These are phyloP conservation scores for Phaetusa simplex DNA, from an alignment of 2,113 vertebrate species.

Conservation along the genomic window DNA sequence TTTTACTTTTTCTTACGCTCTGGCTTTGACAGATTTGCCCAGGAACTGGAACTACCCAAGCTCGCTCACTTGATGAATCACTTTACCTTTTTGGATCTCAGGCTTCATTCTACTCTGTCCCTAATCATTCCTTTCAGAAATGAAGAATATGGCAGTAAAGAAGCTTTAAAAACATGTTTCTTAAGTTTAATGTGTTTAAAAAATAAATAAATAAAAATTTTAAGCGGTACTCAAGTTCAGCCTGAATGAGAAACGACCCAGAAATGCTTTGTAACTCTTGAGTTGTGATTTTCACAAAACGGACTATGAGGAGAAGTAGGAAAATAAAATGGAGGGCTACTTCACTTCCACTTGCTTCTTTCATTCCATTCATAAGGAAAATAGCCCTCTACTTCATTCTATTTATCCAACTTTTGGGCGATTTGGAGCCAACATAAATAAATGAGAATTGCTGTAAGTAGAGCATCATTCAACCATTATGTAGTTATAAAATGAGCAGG, in stretches of 20 bases:
- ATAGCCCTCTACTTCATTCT: neutral
- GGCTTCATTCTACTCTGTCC: neutral
- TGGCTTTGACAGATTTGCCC: slow-evolving; percentile 23
- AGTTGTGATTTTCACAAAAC: neutral
- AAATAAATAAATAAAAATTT: neutral
- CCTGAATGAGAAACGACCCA: neutral
- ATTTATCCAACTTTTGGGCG: neutral
- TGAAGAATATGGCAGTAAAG: neutral
- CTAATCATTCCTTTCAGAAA: neutral
- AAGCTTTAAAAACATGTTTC: neutral
- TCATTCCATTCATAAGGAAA: slow-evolving; percentile 10
- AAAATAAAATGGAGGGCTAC: neutral
- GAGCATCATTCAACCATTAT: neutral
- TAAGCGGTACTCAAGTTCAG: neutral
- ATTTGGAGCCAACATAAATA: slow-evolving; percentile 22
- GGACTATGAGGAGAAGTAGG: neutral
- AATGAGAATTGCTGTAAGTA: neutral
- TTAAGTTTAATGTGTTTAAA: neutral
- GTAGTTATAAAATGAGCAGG: neutral
- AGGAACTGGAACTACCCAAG: neutral
- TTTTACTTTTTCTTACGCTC: slow-evolving; percentile 8
- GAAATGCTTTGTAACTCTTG: neutral
- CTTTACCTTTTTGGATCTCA: neutral
- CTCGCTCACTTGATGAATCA: neutral
- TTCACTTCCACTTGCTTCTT: slow-evolving; percentile 17